Conservation (phyloP, 1,140 invertebrate species). For the Oryctes rhinoceros region DNA sequence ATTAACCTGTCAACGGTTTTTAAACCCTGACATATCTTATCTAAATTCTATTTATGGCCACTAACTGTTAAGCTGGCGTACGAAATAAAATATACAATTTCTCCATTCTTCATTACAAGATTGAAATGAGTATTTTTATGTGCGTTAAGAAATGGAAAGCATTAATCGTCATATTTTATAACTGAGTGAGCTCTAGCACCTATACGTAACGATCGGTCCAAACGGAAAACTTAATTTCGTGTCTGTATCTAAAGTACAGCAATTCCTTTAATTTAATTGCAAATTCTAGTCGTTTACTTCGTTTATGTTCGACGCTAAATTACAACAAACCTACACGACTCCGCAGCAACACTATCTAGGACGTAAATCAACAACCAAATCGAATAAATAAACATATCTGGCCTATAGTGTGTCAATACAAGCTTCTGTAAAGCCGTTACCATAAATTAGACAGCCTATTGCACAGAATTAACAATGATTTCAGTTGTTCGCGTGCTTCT, state of each 20-base stretch:
- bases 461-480: background rate
- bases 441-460: constrained; percentile 1
- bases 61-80: background rate
- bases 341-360: background rate
- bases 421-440: background rate
- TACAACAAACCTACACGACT: constrained; percentile 6
- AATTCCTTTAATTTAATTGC: constrained; percentile 15
- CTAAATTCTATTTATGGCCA: constrained; percentile 7
- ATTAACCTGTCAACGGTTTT: constrained; percentile 22
- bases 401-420: constrained; percentile 18
- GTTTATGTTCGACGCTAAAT: background rate
- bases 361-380: background rate
- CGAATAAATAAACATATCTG: constrained; percentile 19
- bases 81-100: background rate
- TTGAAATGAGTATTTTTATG: constrained; percentile 1
- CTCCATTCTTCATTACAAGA: background rate
- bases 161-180: background rate
- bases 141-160: background rate
- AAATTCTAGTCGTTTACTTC: background rate
- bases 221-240: no score
- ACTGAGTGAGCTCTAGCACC: background rate
- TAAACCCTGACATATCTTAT: background rate
- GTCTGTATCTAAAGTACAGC: background rate
- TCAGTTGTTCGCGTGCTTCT: constrained; percentile 13
- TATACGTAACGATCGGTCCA: background rate